These are phyloP conservation scores for Halcyon leucocephala DNA, from an alignment of 2,797 vertebrate species.

Conservation along the genomic window DNA sequence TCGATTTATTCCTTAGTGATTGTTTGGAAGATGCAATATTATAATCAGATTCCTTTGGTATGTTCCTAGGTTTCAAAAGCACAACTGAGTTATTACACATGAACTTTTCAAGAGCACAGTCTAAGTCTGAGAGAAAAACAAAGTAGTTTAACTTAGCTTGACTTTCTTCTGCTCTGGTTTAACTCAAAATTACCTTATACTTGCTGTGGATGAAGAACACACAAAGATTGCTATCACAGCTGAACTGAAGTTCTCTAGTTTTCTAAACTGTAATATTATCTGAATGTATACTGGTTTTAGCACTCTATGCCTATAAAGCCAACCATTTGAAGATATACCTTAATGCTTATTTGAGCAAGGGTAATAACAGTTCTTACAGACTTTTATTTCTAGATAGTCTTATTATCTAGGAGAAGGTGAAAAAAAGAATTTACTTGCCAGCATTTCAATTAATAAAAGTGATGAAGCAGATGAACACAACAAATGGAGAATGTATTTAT, in stretches of 20 bases:
- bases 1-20: neutral
- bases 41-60: neutral
- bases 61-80: neutral
- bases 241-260: neutral
- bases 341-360: neutral
- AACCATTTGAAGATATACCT: neutral
- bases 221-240: neutral
- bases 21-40: neutral
- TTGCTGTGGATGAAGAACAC: neutral
- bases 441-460: constrained; percentile 6
- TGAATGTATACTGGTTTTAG: neutral
- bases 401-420: neutral
- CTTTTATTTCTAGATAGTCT: constrained; percentile 14
- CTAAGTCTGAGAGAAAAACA: neutral
- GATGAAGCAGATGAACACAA: neutral
- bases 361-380: neutral
- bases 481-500: constrained; percentile 11
- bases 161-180: neutral
- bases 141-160: neutral
- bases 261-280: neutral
- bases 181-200: neutral
- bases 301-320: neutral
- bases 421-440: constrained; percentile 22
- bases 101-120: neutral
- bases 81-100: neutral